Evolutionary conservation across 2,888 invertebrate genomes (phyloP), one percentile per base, ranked within the genome.

Genomic region (Halictus quadricinctus): DNA sequence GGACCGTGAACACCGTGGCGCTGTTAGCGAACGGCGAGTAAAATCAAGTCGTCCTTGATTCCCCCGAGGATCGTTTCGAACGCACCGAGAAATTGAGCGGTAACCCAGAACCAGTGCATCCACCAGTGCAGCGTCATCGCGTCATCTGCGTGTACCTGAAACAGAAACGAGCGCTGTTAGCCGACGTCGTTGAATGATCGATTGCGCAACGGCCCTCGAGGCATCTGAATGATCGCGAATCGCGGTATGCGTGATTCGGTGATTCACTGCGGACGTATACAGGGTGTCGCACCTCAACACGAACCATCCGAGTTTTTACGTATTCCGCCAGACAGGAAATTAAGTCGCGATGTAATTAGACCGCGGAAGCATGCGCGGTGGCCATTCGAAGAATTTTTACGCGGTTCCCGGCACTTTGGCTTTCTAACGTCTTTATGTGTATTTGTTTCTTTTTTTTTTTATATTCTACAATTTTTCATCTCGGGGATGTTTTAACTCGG

Each of bases 71-170:
- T 64, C 76, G 79, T 77, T 76, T 46, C 83, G 87, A 83, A 92
- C 93, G 93, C 88, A 94, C 94, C 93, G 81, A 93, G 92, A 87
- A 93, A 90, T 88, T 93, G 95, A 94, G 95, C 94, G 94, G 97
- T 97, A 95, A 97, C 97, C 97, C 97, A 97, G 95, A 97, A 97
- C 97, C 97, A 97, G 95, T 97, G 97, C 96, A 97, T 97, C 97
- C 97, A 97, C 97, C 97, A 97, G 95, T 97, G 97, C 94, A 97
- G 96, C 95, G 97, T 97, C 97, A 97, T 97, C 97, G 96, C 95
- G 95, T 95, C 95, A 95, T 95, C 85, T 89, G 89, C 76, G 85
- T 88, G 58, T 84, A 86, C 85, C 90, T 90, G 88, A 10, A 88
- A 89, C 86, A 83, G 83, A 72, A 41, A 69, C 69, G 69, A 21